Base-by-base conservation (phyloP, 2,797 vertebrate species). In the Ataeniobius toweri region DNA sequence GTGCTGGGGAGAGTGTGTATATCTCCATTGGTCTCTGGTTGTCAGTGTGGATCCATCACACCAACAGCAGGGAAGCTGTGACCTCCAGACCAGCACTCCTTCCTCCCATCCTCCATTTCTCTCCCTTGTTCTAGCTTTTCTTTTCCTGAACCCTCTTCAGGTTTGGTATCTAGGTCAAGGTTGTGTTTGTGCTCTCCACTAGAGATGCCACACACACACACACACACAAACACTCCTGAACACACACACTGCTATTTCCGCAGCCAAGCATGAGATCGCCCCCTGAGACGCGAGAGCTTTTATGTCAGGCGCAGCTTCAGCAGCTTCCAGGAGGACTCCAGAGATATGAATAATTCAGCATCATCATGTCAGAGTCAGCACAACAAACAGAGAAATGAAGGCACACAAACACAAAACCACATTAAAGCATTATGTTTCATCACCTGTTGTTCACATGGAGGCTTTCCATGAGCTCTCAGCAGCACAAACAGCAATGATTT, bases 41-140 rank as follows among this genome's bases (percentile, higher is more conserved):
- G 91, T 92, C 91, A 89, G 79, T 75, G 83, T 86, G 90, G 83
- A 91, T 93, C 84, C 79, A 85, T 93, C 91, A 93, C 79, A 85
- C 72, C 87, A 80, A 72, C 88, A 86, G 88, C 83, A 85, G 82
- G 81, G 85, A 86, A 79, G 79, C 73, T 1, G 22, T 83, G 85
- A 92, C 88, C 89, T 89, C 89, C 71, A 89, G 71, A 78, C 74
- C 61, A 85, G 51, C 79, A 72, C 73, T 56, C 24, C 51, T 73
- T 51, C 69, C 6, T 48, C 59, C 53, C 55, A 22, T 24, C 3
- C 41, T 65, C 10, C 1, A 2, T 31, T 14, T 22, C 39, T 16
- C 3, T 65, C 10, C 16, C 26, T 1, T 2, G 14, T 22, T 24
- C 14, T 26, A 31, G 14, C 48, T 59, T 13, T 9, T 13, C 41